Percentiles rank a stretch among this genome's conserved stretches.
Conservation (phyloP, 2,113 vertebrate species). For the Antechinus stuartii region DNA sequence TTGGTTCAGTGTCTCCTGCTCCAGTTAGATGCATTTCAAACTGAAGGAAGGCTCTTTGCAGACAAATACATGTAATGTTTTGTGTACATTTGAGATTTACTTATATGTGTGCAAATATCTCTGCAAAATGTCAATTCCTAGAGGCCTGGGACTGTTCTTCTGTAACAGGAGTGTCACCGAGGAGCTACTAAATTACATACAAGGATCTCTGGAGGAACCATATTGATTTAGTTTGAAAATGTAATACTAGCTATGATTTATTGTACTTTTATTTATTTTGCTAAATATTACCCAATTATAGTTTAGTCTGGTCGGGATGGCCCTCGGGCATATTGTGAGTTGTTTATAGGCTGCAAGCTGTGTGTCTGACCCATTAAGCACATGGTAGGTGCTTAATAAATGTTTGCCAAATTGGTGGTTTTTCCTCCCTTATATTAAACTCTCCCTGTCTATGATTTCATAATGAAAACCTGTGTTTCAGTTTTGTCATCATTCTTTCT, state of each 20-base stretch:
- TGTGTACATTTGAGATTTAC: not conserved
- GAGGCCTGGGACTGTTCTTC: not conserved
- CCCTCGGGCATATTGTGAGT: not conserved
- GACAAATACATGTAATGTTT: not conserved
- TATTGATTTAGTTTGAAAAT: not conserved
- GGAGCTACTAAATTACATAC: not conserved
- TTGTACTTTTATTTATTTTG: not conserved
- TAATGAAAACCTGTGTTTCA: not conserved
- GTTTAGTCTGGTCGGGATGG: not conserved
- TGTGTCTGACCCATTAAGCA: not conserved
- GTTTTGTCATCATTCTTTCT: not conserved
- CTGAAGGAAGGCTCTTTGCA: not conserved
- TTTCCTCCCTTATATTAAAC: not conserved
- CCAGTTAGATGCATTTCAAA: not conserved
- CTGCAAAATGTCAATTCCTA: not conserved
- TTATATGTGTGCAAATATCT: not conserved
- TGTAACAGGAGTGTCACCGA: not conserved
- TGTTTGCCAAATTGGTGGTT: not conserved
- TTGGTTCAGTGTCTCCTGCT: not conserved
- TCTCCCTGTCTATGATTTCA: not conserved
- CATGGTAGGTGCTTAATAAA: not conserved
- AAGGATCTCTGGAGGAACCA: not conserved
- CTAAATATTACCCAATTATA: not conserved
- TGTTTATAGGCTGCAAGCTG: not conserved
- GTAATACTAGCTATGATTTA: not conserved